These are phyloP conservation scores for Poeciliopsis gracilis DNA, from an alignment of 2,797 vertebrate species.

Conservation along the genomic window DNA sequence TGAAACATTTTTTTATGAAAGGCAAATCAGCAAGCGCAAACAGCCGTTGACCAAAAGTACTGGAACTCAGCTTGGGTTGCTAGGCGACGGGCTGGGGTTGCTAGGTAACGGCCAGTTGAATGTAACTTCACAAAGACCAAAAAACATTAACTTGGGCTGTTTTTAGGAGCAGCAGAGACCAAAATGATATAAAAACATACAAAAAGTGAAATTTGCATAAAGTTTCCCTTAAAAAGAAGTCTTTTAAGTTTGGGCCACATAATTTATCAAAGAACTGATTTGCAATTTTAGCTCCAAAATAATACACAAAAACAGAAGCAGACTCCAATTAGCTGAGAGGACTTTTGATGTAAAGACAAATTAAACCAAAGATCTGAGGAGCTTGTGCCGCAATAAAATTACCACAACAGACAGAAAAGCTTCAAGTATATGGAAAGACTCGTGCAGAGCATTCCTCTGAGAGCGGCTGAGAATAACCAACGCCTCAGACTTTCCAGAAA, in stretches of 20 bases:
- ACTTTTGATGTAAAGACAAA: slow-evolving; percentile 42
- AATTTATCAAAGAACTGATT: not conserved
- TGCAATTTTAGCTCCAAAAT: not conserved
- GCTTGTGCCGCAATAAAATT: slow-evolving; percentile 41
- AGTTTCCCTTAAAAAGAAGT: not conserved
- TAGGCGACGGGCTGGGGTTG: too few species aligned
- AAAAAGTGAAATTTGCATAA: too few species aligned
- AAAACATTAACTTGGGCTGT: too few species aligned
- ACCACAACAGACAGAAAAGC: slow-evolving; percentile 64
- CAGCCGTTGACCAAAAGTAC: too few species aligned
- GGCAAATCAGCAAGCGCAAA: not conserved
- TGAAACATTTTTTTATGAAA: not conserved
- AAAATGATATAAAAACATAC: too few species aligned
- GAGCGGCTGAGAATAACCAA: slow-evolving; percentile 57
- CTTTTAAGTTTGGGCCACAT: not conserved
- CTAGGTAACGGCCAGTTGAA: too few species aligned
- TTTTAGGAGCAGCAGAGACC: too few species aligned
- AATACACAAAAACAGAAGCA: slow-evolving; percentile 10
- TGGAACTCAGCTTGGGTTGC: too few species aligned
- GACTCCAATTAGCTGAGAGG: slow-evolving; percentile 28
- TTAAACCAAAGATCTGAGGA: slow-evolving; percentile 27
- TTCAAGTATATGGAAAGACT: slow-evolving; percentile 62
- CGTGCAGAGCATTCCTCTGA: slow-evolving; percentile 50
- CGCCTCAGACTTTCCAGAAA: slow-evolving; percentile 58
- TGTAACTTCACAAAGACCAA: too few species aligned